A percentile compares a stretch with the other conserved stretches of the same genome.
These are phyloP conservation scores for Ostrea edulis DNA, from an alignment of 1,140 invertebrate species.

Conservation along the genomic window DNA sequence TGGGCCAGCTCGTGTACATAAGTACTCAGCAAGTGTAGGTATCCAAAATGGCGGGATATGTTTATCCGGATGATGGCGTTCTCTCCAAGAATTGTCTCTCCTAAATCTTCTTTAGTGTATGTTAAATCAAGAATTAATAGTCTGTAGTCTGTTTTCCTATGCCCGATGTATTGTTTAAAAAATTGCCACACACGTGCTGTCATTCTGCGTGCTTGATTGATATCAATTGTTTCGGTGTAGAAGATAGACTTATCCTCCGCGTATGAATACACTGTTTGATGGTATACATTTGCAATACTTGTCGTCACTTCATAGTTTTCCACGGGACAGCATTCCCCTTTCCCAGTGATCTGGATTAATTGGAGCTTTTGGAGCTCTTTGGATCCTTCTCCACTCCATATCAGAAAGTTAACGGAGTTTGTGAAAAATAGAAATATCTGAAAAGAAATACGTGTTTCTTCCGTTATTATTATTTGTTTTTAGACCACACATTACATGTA, in stretches of 20 bases:
- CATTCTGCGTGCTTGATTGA: not conserved
- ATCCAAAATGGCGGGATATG: not conserved
- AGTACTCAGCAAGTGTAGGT: constrained; percentile 7
- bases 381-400: not conserved
- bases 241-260: constrained; percentile 6
- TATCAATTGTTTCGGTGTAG: not conserved
- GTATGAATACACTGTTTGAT: constrained; percentile 7
- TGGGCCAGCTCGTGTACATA: not conserved
- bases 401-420: not conserved
- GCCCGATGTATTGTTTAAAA: not conserved
- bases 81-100: not conserved
- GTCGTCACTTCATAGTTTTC: not conserved
- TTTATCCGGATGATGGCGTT: constrained; percentile 19
- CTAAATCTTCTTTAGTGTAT: not conserved
- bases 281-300: not conserved
- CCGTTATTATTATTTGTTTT: too few species aligned
- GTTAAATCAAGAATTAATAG: not conserved
- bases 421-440: not conserved
- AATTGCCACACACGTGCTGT: not conserved
- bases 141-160: constrained; percentile 1
- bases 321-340: not conserved
- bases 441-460: not conserved
- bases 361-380: not conserved
- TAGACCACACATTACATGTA: too few species aligned
- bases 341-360: not conserved